phyloP scores from a whole-genome alignment of 2,888 invertebrate genomes.

The Hydroisotoma schaefferi region DNA sequence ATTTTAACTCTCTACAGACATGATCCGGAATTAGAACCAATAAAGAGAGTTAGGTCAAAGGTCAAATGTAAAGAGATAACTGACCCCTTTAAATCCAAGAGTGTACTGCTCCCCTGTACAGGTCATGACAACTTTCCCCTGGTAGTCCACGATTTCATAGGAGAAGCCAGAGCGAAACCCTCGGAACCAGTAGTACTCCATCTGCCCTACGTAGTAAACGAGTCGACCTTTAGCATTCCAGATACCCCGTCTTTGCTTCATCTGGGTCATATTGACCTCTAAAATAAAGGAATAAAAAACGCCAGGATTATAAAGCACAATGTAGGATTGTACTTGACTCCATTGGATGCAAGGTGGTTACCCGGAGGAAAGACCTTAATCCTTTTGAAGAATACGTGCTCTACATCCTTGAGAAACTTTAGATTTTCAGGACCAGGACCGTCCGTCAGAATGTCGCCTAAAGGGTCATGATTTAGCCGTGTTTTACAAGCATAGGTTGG shows the following conservation, averaged over 20 bases:
- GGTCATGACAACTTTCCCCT: constrained; percentile 19
- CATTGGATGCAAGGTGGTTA: constrained; percentile 3
- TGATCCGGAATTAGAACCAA: background rate
- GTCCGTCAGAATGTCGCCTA: background rate
- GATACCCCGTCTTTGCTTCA: constrained; percentile 24
- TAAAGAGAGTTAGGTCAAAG: background rate
- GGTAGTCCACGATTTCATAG: constrained; percentile 34
- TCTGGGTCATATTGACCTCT: constrained; percentile 10
- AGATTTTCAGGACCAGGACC: constrained; percentile 18
- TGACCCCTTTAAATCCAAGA: constrained; percentile 29
- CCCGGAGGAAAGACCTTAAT: constrained; percentile 35
- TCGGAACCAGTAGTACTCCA: constrained; percentile 7
- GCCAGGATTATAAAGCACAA: background rate
- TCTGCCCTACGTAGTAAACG: constrained; percentile 31
- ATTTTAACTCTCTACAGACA: constrained; percentile 20
- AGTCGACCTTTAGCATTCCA: constrained; percentile 31
- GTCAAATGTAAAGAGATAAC: background rate
- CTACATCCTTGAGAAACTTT: constrained; percentile 23
- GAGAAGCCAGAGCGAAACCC: constrained; percentile 22
- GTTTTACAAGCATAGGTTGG: too few relatives aligned
- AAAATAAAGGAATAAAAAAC: background rate
- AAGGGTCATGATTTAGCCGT: too few relatives aligned
- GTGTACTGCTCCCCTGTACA: constrained; percentile 21
- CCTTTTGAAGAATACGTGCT: constrained; percentile 27
- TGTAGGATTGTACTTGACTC: background rate